Conservation (phyloP, 2,888 invertebrate species). For the Nezara viridula region DNA sequence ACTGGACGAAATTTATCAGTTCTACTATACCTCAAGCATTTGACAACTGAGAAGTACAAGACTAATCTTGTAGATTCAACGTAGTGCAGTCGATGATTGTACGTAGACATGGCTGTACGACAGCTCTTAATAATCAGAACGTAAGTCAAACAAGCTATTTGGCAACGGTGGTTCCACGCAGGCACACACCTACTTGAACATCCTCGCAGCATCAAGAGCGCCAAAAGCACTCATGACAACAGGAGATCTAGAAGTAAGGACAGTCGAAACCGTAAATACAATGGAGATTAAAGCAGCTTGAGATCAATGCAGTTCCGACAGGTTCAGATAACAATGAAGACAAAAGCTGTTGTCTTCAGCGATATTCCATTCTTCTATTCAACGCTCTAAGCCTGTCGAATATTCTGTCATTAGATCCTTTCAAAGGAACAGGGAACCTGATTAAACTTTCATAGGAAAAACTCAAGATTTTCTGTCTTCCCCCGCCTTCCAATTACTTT, state of each 20-base stretch:
- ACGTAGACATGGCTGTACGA: no score
- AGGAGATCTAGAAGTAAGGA: background rate
- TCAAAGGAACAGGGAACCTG: background rate
- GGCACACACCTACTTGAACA: background rate
- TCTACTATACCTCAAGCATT: no score
- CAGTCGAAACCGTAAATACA: background rate
- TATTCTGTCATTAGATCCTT: background rate
- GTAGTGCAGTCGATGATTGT: no score
- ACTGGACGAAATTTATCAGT: no score
- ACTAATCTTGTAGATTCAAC: no score
- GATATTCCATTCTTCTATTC: slow-evolving; percentile 20
- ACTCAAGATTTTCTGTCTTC: background rate
- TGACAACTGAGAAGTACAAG: no score
- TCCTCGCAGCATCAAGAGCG: background rate
- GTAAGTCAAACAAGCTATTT: background rate
- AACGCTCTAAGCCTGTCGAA: background rate
- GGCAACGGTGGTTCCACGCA: no score
- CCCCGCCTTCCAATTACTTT: background rate
- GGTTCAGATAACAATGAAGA: slow-evolving; percentile 4
- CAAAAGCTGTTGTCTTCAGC: background rate
- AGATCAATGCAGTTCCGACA: slow-evolving; percentile 13
- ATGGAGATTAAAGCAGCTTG: background rate
- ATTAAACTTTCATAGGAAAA: background rate
- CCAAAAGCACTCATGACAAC: background rate
- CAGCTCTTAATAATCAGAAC: no score